phyloP scores from a whole-genome alignment of 2,888 invertebrate species.

The Nephrotoma flavescens region DNA sequence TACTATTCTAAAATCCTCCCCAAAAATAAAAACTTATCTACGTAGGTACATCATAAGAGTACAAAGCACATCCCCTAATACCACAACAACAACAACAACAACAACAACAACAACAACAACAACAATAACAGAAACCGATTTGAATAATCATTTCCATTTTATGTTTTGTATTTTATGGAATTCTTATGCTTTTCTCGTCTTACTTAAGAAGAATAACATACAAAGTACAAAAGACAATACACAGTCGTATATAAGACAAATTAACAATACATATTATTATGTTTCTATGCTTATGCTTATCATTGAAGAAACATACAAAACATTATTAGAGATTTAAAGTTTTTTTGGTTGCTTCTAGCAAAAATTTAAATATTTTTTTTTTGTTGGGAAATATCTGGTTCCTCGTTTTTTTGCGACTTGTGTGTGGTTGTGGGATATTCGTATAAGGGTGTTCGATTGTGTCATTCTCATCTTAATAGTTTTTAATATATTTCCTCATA shows the following conservation, averaged over 20 bases:
- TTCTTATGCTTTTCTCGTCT: neutral
- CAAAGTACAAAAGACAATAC: neutral
- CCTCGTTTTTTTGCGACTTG: neutral
- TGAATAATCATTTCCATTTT: neutral
- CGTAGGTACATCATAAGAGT: neutral
- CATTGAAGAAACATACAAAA: constrained; percentile 2
- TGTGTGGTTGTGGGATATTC: neutral
- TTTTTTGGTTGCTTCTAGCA: neutral
- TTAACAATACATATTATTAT: constrained; percentile 1
- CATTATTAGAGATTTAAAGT: constrained; percentile 1
- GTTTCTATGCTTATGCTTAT: neutral
- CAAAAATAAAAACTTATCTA: neutral
- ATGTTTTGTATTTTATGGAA: neutral
- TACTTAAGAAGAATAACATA: neutral
- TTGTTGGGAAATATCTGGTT: neutral
- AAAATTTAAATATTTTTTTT: neutral
- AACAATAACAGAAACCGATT: neutral
- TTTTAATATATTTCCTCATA: neutral
- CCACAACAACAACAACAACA: too few species aligned
- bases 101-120: too few species aligned
- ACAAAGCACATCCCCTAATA: neutral
- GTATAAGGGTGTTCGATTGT: neutral
- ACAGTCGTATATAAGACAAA: neutral
- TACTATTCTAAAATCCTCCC: neutral
- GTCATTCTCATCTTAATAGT: neutral